Base-by-base conservation (phyloP, 1,140 invertebrate species). In the Nomia melanderi region DNA sequence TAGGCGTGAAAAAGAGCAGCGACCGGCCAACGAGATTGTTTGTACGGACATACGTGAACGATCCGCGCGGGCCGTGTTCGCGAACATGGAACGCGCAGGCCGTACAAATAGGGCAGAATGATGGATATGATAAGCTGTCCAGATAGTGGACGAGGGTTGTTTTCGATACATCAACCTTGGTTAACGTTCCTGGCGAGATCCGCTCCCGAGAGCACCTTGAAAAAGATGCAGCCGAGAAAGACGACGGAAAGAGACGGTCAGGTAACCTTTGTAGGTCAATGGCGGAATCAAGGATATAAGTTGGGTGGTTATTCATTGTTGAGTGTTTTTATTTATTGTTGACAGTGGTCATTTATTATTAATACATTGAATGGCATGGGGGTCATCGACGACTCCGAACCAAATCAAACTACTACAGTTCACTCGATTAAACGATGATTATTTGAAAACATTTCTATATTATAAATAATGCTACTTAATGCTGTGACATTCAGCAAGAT, bases 71-170 rank as follows among this genome's bases (percentile, higher is more conserved):
- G 14, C 41, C 41, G 47, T 59, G 63, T 33, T 56, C 33, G 41
- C 41, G 41, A 44, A 44, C 41, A 44, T n/a, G 33, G 31, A n/a
- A 36, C 50, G 56, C 60, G 67, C 64, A 27, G 47, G 47, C 62
- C 44, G 65, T 79, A 77, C 82, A 86, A 86, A 84, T 84, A 84
- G 85, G 77, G 66, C 67, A 31, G 63, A 80, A 86, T 87, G 85
- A 87, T 86, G 82, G 79, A 87, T 87, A 84, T 78, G 85, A 87
- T 86, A 79, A 86, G 80, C 77, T 75, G 84, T 82, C 82, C 74
- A 86, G 85, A 86, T 87, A 87, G 70, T 53, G 70, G 63, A 75
- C 82, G 59, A 77, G 79, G 77, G 82, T 81, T 86, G 84, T 80
- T 86, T 81, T 86, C 85, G 77, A 87, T 87, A 86, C 85, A 86